Conservation (phyloP, 2,888 invertebrate species). For the Osmoderma eremita region DNA sequence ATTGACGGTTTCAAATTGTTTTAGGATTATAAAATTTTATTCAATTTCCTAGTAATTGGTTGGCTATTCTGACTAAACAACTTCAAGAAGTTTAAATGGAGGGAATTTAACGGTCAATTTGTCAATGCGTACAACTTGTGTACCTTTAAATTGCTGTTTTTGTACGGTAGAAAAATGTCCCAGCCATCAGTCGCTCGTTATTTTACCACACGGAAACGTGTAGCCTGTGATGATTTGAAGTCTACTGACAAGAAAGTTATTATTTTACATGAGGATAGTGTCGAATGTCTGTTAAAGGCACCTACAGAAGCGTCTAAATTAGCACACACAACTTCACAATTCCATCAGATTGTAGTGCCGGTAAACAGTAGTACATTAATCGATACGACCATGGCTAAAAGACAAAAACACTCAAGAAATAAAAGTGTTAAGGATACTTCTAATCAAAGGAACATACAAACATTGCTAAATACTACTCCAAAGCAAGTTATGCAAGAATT, state of each 20-base stretch:
- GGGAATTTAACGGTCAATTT: conserved; percentile 53
- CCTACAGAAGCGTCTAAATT: conserved; percentile 6
- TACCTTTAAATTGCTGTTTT: conserved; percentile 53
- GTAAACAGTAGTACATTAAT: conserved; percentile 8
- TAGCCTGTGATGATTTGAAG: conserved; percentile 73
- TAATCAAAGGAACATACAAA: conserved; percentile 56
- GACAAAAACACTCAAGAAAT: conserved; percentile 26
- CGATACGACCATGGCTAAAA: conserved; percentile 34
- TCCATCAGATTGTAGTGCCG: conserved; percentile 16
- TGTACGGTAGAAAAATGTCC: conserved; percentile 68
- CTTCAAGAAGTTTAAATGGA: conserved; percentile 47
- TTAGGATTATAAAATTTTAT: too few relatives aligned
- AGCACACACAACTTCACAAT: background rate
- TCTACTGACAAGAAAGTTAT: conserved; percentile 66
- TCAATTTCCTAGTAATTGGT: background rate
- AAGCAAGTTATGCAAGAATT: background rate
- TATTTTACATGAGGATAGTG: conserved; percentile 55
- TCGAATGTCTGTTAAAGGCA: conserved; percentile 29
- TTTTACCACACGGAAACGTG: conserved; percentile 81
- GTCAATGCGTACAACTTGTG: conserved; percentile 31
- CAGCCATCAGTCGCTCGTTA: conserved; percentile 80
- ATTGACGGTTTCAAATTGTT: too few relatives aligned
- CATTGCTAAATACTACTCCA: conserved; percentile 50
- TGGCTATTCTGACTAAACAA: conserved; percentile 13
- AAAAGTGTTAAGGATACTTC: conserved; percentile 34